Base-by-base conservation (phyloP, 1,140 invertebrate genomes). In the Drosophila truncata region DNA sequence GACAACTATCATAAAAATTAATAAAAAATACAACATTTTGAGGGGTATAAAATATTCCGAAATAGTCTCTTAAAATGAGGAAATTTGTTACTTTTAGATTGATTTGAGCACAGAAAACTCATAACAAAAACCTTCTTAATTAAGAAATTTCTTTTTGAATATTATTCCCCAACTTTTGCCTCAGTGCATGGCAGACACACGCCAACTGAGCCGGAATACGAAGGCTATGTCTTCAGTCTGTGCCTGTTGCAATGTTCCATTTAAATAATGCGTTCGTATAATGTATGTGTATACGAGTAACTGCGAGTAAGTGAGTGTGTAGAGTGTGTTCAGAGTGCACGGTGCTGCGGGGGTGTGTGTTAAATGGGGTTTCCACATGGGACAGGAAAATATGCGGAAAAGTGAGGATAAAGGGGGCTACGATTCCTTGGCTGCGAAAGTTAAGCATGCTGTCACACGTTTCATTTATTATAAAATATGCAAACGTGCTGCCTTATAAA, bases 401-500 rank as follows among this genome's bases (percentile, higher is more conserved):
- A 10, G 46, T 13, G 31, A 14, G 29, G 33, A 35, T 49, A 29
- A 14, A 3, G 47, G 37, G 55, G 39, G 37, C 50, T 6, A 42
- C 42, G 61, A 27, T 47, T 58, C 55, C 72, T 57, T 59, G 52
- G 73, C 63, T 69, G 49, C 62, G 47, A 66, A 80, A 83, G 84
- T 86, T 83, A 83, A 86, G 85, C 84, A 88, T 88, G 83, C 84
- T 87, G 82, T 88, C 83, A 86, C 84, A 80, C 83, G 84, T 83
- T 87, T 88, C 84, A 87, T 88, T 88, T 87, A 88, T 84, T 80
- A 87, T 87, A 84, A 87, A 87, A 87, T 87, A 87, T 87, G 85
- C 85, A 88, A 80, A 74, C 71, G 61, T 65, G 77, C 52, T 70
- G 69, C 54, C 62, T 71, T 73, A 78, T 74, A 78, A 82, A 74